Conservation (phyloP, 2,113 vertebrate species). For the Pantherophis guttatus region DNA sequence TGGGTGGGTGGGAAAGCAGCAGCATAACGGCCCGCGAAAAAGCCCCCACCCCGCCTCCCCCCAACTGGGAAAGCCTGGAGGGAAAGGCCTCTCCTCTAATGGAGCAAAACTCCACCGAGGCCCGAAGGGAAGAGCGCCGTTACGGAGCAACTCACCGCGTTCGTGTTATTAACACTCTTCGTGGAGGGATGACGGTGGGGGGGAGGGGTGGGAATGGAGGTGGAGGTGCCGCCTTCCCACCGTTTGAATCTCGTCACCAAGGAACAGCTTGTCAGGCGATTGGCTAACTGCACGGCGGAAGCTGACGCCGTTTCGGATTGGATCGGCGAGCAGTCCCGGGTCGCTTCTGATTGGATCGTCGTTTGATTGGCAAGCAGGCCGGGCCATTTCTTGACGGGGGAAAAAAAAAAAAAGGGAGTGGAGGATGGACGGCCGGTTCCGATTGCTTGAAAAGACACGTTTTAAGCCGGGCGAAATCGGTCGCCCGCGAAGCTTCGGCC, state of each 20-base stretch:
- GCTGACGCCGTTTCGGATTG: background rate
- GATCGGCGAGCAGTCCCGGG: background rate
- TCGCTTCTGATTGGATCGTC: background rate
- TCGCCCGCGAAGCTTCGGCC: background rate
- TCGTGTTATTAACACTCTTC: too few relatives aligned
- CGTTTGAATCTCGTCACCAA: constrained; percentile 7
- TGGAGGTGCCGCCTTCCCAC: background rate
- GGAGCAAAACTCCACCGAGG: background rate
- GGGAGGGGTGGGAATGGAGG: too few relatives aligned
- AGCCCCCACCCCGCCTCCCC: too few relatives aligned
- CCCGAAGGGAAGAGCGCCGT: background rate
- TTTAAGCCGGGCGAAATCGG: background rate
- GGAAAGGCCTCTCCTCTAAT: background rate
- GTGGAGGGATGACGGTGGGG: background rate
- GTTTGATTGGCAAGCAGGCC: background rate
- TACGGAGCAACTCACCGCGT: background rate
- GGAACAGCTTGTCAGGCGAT: background rate
- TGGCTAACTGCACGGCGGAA: background rate
- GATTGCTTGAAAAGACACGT: too few relatives aligned
- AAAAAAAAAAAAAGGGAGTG: too few relatives aligned
- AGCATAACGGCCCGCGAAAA: background rate
- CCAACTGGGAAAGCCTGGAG: background rate
- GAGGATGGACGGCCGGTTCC: background rate
- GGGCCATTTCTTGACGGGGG: background rate
- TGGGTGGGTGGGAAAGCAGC: too few relatives aligned